These are phyloP conservation scores for Heptranchias perlo DNA, from an alignment of 2,113 vertebrate genomes.

Conservation along the genomic window DNA sequence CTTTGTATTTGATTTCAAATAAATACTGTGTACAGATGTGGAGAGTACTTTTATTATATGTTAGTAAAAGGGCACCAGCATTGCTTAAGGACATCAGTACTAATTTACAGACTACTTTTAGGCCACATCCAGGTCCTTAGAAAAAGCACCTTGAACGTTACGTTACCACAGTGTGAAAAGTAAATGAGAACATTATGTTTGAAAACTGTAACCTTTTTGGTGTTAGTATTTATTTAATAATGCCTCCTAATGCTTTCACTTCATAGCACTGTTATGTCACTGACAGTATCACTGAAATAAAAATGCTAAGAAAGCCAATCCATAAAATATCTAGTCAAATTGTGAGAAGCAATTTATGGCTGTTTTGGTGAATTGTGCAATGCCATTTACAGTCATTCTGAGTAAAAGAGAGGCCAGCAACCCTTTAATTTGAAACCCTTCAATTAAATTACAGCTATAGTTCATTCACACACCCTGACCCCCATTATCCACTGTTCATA, in stretches of 20 bases:
- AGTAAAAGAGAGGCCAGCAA: neutral
- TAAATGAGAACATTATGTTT: neutral
- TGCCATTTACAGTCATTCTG: neutral
- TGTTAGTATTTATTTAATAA: neutral
- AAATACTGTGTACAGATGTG: neutral
- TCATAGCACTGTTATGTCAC: neutral
- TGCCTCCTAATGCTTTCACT: neutral
- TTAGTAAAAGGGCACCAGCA: neutral
- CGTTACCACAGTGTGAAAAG: neutral
- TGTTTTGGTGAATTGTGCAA: too few relatives aligned
- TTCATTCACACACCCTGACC: too few relatives aligned
- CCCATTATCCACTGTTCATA: neutral
- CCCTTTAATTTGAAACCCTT: neutral
- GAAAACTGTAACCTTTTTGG: neutral
- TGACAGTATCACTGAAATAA: neutral
- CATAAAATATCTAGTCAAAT: neutral
- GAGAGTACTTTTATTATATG: neutral
- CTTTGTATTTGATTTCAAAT: neutral
- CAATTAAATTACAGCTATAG: neutral
- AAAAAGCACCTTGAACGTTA: neutral
- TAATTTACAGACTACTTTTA: neutral
- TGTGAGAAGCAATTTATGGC: neutral
- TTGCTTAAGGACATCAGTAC: neutral
- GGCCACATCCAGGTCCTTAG: neutral
- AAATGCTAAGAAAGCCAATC: neutral